phyloP scores from a whole-genome alignment of 2,113 vertebrate species.

The Struthio camelus region DNA sequence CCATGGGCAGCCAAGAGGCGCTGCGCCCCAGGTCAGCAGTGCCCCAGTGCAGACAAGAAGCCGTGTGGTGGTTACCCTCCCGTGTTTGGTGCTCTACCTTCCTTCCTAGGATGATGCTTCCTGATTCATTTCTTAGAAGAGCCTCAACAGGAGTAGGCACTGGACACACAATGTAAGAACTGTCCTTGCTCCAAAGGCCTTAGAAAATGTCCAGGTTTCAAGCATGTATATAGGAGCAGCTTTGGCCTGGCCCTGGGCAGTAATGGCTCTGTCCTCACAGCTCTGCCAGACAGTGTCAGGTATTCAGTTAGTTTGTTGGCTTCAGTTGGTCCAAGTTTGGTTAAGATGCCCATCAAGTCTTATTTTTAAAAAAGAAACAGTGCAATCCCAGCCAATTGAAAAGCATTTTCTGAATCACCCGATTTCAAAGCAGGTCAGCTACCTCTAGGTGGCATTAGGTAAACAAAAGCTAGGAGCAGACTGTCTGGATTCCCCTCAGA shows the following conservation, averaged over 20 bases:
- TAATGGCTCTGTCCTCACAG: rapidly evolving
- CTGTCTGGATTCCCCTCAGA: rapidly evolving
- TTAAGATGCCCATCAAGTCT: neutral
- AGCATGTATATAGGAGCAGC: neutral
- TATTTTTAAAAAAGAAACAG: rapidly evolving
- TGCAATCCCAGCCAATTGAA: neutral
- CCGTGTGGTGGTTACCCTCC: neutral
- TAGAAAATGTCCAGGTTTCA: rapidly evolving
- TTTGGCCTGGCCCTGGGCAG: rapidly evolving
- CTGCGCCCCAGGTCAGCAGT: rapidly evolving
- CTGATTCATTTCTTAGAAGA: neutral
- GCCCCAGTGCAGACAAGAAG: neutral
- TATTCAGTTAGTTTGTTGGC: neutral
- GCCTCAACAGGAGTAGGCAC: neutral
- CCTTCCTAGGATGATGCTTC: neutral
- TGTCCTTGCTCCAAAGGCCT: neutral
- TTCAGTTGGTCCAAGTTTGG: neutral
- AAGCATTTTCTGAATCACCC: neutral
- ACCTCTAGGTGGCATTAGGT: neutral
- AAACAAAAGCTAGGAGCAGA: neutral
- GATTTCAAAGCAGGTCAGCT: neutral
- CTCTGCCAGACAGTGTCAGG: neutral
- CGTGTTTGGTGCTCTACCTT: neutral
- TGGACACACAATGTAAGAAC: neutral
- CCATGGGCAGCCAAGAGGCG: too few species aligned